These are phyloP conservation scores for Drosophila pseudoananassae DNA, from an alignment of 1,140 invertebrate genomes.

Conservation along the genomic window DNA sequence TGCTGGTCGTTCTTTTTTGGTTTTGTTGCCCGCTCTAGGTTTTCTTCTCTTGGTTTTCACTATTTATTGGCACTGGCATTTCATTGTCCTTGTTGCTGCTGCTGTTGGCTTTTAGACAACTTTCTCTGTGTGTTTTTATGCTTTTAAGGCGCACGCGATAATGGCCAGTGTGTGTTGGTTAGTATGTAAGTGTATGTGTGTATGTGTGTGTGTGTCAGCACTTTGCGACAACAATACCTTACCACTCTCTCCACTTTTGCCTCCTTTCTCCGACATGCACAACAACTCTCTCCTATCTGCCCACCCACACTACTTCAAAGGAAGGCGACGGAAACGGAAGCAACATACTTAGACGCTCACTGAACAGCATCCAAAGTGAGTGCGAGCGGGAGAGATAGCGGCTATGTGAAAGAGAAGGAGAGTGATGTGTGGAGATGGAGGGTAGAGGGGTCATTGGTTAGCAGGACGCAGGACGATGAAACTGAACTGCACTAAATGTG, in stretches of 20 bases:
- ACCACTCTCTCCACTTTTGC: conserved; percentile 22
- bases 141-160: conserved; percentile 76
- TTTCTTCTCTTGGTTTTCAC: conserved; percentile 48
- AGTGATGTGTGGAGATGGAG: background rate
- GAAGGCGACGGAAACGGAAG: conserved; percentile 73
- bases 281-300: conserved; percentile 9
- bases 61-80: conserved; percentile 69
- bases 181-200: conserved; percentile 8
- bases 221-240: conserved; percentile 71
- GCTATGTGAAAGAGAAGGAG: background rate
- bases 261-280: background rate
- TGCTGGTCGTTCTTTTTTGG: conserved; percentile 28
- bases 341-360: conserved; percentile 70
- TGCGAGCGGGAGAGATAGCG: background rate
- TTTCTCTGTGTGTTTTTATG: conserved; percentile 62
- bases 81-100: conserved; percentile 68
- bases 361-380: conserved; percentile 14
- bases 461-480: background rate
- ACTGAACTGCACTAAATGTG: conserved; percentile 67
- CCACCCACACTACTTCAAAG: conserved; percentile 45
- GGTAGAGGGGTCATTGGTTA: conserved; percentile 9
- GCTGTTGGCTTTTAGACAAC: conserved; percentile 77
- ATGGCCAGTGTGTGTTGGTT: conserved; percentile 50
- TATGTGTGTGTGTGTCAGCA: conserved; percentile 52
- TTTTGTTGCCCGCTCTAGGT: background rate